These are phyloP conservation scores for Rhagonycha lutea DNA, from an alignment of 2,888 invertebrate genomes.

Conservation along the genomic window DNA sequence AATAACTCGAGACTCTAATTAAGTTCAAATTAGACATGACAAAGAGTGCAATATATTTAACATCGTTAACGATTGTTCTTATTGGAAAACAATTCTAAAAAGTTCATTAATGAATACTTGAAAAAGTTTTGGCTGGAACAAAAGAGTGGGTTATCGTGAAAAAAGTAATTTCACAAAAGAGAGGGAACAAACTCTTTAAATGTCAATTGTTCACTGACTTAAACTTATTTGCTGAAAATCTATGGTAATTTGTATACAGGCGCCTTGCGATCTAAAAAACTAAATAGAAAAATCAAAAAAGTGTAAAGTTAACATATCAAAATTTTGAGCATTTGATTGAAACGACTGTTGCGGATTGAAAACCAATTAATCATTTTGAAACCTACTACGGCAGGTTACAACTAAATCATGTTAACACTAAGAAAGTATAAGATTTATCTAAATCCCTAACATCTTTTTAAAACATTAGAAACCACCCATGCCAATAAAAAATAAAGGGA, in stretches of 20 bases:
- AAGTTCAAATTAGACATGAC: slow-evolving; percentile 6
- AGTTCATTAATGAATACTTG: neutral
- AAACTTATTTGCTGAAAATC: neutral
- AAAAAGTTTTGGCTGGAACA: neutral
- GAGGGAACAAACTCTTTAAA: neutral
- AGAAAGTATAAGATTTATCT: neutral
- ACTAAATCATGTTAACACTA: neutral
- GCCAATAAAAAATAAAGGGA: neutral
- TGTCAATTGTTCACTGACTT: neutral
- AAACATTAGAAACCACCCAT: neutral
- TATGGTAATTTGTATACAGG: neutral
- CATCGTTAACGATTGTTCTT: neutral
- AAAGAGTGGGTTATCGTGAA: neutral
- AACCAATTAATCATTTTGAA: neutral
- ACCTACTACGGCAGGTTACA: neutral
- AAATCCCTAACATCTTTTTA: neutral
- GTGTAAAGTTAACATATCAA: neutral
- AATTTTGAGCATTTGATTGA: neutral
- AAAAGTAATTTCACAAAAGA: neutral
- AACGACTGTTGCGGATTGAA: neutral
- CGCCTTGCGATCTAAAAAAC: neutral
- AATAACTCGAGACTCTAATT: neutral
- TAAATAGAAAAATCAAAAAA: neutral
- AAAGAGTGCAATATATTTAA: neutral
- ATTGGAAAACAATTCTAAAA: slow-evolving; percentile 1